These are phyloP conservation scores for Choristoneura rosaceana DNA, from an alignment of 2,888 invertebrate genomes.

Conservation along the genomic window DNA sequence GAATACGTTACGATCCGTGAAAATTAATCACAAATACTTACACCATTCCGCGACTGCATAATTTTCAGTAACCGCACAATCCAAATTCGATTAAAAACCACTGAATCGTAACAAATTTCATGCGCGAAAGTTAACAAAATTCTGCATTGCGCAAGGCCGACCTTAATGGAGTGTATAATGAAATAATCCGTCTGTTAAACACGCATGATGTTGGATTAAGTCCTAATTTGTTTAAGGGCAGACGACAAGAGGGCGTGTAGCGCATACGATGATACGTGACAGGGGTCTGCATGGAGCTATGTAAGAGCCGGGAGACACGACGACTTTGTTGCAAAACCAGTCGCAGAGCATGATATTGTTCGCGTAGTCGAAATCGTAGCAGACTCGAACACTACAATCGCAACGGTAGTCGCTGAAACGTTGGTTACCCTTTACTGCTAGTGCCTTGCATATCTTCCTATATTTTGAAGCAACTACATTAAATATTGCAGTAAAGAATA, in stretches of 20 bases:
- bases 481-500: neutral
- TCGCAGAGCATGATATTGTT: neutral
- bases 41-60: neutral
- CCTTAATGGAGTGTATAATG: slow-evolving; percentile 52
- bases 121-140: slow-evolving; percentile 16
- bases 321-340: neutral
- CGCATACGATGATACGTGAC: slow-evolving; percentile 44
- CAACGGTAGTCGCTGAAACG: neutral
- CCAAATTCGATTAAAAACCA: slow-evolving; percentile 12
- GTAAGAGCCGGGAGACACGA: neutral
- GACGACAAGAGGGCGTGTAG: slow-evolving; percentile 51
- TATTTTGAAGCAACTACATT: no score
- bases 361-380: neutral
- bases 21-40: neutral
- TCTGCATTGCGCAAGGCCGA: slow-evolving; percentile 11
- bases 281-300: slow-evolving; percentile 14
- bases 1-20: no score
- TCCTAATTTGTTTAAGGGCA: slow-evolving; percentile 61
- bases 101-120: slow-evolving; percentile 11
- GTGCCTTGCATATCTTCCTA: no score
- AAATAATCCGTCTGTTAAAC: slow-evolving; percentile 69
- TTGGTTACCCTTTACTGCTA: no score
- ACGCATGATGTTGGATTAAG: slow-evolving; percentile 65
- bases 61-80: neutral
- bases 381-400: neutral